Evolutionary conservation across 2,888 invertebrate species (phyloP).

Genomic region (Drosophila peninsularis): DNA sequence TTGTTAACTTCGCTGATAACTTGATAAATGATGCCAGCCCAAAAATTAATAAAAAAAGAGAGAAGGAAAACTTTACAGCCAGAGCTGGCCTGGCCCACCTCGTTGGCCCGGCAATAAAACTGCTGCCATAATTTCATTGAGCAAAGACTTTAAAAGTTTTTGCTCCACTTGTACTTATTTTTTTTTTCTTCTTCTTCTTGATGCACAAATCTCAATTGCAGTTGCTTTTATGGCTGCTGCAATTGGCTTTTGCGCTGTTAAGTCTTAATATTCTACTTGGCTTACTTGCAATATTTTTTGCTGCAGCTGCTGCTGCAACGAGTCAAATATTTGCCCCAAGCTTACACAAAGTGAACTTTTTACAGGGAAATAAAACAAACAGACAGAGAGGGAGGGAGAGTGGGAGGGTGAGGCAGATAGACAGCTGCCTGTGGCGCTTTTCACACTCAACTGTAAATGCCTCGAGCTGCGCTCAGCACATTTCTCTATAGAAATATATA

Average conservation of each 20-base stretch:
- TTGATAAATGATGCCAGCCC: slow-evolving; percentile 43
- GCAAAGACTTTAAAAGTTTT: slow-evolving; percentile 36
- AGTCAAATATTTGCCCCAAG: slow-evolving; percentile 68
- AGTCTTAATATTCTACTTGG: slow-evolving; percentile 60
- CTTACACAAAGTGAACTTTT: slow-evolving; percentile 64
- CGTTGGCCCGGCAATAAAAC: slow-evolving; percentile 5
- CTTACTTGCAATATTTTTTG: slow-evolving; percentile 35
- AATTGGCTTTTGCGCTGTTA: slow-evolving; percentile 44
- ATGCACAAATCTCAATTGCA: slow-evolving; percentile 48
- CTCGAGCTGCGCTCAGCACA: slow-evolving; percentile 15
- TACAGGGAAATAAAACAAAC: slow-evolving; percentile 23
- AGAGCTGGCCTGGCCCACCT: background rate
- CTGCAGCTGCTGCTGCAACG: slow-evolving; percentile 3
- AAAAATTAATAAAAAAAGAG: slow-evolving; percentile 20
- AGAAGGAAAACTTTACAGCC: slow-evolving; percentile 9
- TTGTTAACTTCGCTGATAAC: slow-evolving; percentile 35
- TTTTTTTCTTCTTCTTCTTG: background rate
- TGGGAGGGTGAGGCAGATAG: background rate
- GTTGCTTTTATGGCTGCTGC: slow-evolving; percentile 44
- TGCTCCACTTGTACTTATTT: background rate
- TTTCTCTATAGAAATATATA: background rate
- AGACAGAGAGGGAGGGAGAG: background rate
- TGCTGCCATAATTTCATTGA: slow-evolving; percentile 27
- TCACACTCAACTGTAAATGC: slow-evolving; percentile 45
- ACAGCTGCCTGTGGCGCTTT: slow-evolving; percentile 39